A percentile compares a stretch with the other conserved stretches of the same genome.
Conservation (phyloP, 2,888 invertebrate genomes). For the Caenorhabditis drosophilae region DNA sequence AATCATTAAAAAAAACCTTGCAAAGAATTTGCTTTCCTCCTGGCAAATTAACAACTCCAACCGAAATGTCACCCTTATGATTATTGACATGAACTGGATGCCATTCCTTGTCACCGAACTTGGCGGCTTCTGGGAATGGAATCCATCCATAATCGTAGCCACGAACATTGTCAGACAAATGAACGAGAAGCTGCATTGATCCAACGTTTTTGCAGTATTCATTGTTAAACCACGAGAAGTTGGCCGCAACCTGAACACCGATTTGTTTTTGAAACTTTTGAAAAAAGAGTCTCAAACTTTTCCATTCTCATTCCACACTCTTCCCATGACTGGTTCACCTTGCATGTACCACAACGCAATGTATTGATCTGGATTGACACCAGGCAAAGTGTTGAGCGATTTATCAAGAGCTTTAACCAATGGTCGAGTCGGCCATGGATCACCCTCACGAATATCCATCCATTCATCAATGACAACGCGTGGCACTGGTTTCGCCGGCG, state of each 20-base stretch:
- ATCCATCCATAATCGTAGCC: constrained; percentile 66
- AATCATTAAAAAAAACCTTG: constrained; percentile 39
- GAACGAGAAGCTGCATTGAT: constrained; percentile 52
- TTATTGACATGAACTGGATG: constrained; percentile 57
- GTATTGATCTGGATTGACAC: constrained; percentile 55
- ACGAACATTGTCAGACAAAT: constrained; percentile 60
- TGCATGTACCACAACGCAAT: constrained; percentile 61
- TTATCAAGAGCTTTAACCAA: constrained; percentile 49
- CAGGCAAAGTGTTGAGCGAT: constrained; percentile 53
- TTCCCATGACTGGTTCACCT: constrained; percentile 62
- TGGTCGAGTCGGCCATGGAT: constrained; percentile 53
- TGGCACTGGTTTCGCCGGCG: constrained; percentile 19
- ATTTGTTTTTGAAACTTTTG: background rate
- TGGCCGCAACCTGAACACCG: constrained; percentile 52
- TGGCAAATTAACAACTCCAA: constrained; percentile 52
- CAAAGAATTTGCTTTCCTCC: constrained; percentile 63
- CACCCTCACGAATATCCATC: constrained; percentile 62
- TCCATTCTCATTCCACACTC: constrained; percentile 59
- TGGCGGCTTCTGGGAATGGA: constrained; percentile 60
- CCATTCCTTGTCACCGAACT: constrained; percentile 56
- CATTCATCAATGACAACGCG: constrained; percentile 63
- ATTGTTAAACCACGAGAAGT: constrained; percentile 59
- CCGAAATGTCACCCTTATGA: constrained; percentile 60
- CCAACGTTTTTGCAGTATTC: constrained; percentile 61
- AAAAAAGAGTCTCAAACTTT: constrained; percentile 19